Evolutionary conservation across 2,888 invertebrate genomes (phyloP), one percentile per base, ranked within the genome.

Genomic region (Apantesis nais): DNA sequence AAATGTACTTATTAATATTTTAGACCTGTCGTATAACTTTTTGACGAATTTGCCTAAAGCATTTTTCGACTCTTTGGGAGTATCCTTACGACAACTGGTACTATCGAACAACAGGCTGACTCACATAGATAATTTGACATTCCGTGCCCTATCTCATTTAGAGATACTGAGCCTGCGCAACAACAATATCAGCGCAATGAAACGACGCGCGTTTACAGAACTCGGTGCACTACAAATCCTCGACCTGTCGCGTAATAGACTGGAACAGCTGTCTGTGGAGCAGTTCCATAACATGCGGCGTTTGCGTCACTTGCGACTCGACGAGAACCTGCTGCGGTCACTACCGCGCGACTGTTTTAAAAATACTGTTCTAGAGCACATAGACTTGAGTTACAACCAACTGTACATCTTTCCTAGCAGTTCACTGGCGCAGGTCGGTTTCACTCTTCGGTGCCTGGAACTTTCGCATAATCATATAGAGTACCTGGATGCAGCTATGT

Each of bases 401-500:
- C 95, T 98, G 63, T 95, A 96, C 7, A 96, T 97, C 1, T 96
- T 97, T 85, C 98, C 98, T 0, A 96, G 96, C 66, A 95, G 96
- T 37, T 96, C 97, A 1, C 95, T 98, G 75, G 95, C 96, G 2
- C 97, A 97, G 85, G 96, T 97, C 1, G 97, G 97, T 2, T 96
- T 97, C 81, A 97, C 97, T 0, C 88, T 98, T 78, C 95, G 97
- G 37, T 96, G 96, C 81, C 95, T 98, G 64, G 97, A 97, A 83
- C 94, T 98, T 83, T 96, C 97, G 0, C 94, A 96, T 71, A 98
- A 98, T 88, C 96, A 96, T 61, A 95, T 98, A 62, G 98, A 98
- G 85, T 97, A 97, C 84, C 93, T 98, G 66, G 98, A 98, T 86
- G 97, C 97, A 64, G 97, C 97, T 52, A 97, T 97, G 91, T 97